Percentiles rank a stretch among this genome's conserved stretches.
phyloP scores from a whole-genome alignment of 2,113 vertebrate genomes.

The Neopipo cinnamomea region DNA sequence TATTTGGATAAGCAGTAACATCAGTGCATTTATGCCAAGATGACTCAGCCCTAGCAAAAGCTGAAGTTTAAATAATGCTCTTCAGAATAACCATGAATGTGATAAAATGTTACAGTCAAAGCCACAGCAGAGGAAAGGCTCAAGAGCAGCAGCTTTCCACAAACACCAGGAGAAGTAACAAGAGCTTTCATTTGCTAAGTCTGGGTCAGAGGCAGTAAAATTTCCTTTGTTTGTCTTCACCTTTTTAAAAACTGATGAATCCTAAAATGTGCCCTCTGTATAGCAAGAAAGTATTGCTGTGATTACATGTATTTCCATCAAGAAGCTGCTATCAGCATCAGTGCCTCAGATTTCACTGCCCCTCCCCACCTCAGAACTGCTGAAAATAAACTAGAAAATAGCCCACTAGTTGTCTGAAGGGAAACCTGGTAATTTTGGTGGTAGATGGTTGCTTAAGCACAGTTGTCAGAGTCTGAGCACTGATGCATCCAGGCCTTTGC shows the following conservation, averaged over 20 bases:
- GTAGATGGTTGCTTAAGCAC: neutral
- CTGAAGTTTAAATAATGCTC: neutral
- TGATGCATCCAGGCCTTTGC: neutral
- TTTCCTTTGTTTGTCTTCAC: neutral
- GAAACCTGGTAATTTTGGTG: neutral
- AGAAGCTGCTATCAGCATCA: neutral
- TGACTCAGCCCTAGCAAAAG: slow-evolving; percentile 27
- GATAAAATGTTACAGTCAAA: neutral
- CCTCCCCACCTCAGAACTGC: neutral
- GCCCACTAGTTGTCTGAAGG: neutral
- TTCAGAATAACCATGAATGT: neutral
- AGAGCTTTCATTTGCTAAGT: neutral
- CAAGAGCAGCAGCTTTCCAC: neutral
- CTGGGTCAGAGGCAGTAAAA: neutral
- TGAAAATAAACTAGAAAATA: neutral
- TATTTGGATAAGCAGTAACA: slow-evolving; percentile 5
- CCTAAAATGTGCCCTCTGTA: neutral
- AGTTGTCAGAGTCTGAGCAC: neutral
- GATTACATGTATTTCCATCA: neutral
- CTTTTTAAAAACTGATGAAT: neutral
- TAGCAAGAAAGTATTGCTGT: neutral
- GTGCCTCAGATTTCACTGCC: neutral
- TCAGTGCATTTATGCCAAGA: slow-evolving; percentile 7
- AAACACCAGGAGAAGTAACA: neutral
- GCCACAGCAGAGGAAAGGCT: neutral